These are phyloP conservation scores for Channa maculata DNA, from an alignment of 2,113 vertebrate genomes.

Conservation along the genomic window DNA sequence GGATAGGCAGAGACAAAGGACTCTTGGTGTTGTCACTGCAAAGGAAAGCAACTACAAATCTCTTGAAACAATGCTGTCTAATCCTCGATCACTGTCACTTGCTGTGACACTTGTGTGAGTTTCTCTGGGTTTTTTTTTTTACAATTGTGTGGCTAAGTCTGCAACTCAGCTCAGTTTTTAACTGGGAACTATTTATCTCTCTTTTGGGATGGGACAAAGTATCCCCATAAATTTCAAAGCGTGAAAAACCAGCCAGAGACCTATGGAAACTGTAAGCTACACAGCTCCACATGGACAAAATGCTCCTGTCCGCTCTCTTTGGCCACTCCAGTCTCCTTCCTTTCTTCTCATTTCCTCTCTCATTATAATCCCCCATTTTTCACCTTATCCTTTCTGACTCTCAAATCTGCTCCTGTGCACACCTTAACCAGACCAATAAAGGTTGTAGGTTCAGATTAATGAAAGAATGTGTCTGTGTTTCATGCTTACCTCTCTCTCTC, in stretches of 20 bases:
- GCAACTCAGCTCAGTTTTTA: conserved; percentile 36
- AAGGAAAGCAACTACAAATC: conserved; percentile 39
- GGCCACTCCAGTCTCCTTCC: conserved; percentile 61
- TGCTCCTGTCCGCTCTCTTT: conserved; percentile 52
- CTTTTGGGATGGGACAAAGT: conserved; percentile 38
- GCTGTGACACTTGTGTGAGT: conserved; percentile 9
- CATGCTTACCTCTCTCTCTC: conserved; percentile 23
- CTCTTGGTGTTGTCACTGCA: conserved; percentile 28
- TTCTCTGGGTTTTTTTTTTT: conserved; percentile 47
- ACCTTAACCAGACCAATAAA: conserved; percentile 81
- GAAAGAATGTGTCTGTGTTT: conserved; percentile 34
- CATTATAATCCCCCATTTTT: conserved; percentile 42
- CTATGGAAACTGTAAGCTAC: conserved; percentile 60
- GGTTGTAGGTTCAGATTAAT: conserved; percentile 77
- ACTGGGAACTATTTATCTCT: conserved; percentile 21
- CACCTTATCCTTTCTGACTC: conserved; percentile 61
- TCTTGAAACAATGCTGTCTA: conserved; percentile 23
- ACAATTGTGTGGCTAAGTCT: conserved; percentile 26
- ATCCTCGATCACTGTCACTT: conserved; percentile 47
- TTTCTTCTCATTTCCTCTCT: conserved; percentile 57
- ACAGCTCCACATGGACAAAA: conserved; percentile 44
- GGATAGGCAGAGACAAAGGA: conserved; percentile 24
- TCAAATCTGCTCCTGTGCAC: conserved; percentile 75
- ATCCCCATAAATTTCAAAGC: conserved; percentile 48
- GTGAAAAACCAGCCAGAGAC: conserved; percentile 71